Evolutionary conservation across 1,140 invertebrate species (phyloP), one percentile per base, ranked within the genome.

Genomic region (Procambarus clarkii): DNA sequence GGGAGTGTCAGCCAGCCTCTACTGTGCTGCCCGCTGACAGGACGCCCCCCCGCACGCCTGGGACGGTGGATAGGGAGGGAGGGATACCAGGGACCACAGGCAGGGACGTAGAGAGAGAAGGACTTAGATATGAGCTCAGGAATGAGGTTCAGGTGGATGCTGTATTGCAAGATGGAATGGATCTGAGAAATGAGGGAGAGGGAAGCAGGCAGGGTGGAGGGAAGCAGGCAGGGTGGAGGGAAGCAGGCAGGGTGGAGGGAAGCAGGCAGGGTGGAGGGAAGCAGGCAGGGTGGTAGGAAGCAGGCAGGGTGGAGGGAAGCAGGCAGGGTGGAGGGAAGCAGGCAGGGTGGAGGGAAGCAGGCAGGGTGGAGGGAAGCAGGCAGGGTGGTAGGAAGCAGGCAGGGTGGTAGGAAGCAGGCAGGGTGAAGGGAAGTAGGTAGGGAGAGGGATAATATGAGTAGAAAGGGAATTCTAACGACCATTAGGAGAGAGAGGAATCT

Each of bases 1-100:
- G 48, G 87, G 87, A 88, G 87, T 88, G 87, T 88, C 87, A 88
- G 87, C 45, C 58, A 24, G 78, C 48, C 87, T 88, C 87, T 88
- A 88, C 87, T 74, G 87, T 88, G 87, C 86, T 79, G 54, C 24
- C 86, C 86, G 76, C 86, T 74, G 78, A 80, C 79, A 60, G 58
- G 9, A 46, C 46, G 54, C n/a, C n/a, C n/a, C 7, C 76, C 76
- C n/a, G 24, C 76, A 2, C 54, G 13, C 54, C n/a, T 0, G 60
- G 60, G 60, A n/a, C n/a, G n/a, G n/a, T n/a, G n/a, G n/a, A n/a
- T n/a, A n/a, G n/a, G n/a, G n/a, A n/a, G n/a, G n/a, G n/a, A n/a
- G n/a, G n/a, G n/a, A n/a, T n/a, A n/a, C n/a, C n/a, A n/a, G n/a
- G n/a, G 60, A n/a, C 7, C 7, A 54, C 7, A 54, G 50, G 50